Evolutionary conservation across 2,797 vertebrate genomes (phyloP).

Genomic region (Falco rusticolus): DNA sequence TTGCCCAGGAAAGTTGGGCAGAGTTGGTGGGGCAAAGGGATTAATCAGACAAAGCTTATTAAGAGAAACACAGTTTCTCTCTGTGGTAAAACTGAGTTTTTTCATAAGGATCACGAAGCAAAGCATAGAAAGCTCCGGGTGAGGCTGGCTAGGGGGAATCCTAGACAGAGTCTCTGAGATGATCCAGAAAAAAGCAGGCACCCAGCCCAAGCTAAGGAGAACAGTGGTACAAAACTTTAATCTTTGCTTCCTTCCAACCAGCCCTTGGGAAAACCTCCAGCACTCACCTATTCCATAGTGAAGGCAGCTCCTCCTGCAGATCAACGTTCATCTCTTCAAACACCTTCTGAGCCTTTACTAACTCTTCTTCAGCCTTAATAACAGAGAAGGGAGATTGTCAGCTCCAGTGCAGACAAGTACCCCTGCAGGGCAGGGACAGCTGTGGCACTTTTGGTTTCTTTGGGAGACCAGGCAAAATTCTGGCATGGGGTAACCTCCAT

Average conservation of each 20-base stretch:
- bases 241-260: background rate
- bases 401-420: background rate
- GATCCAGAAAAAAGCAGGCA: background rate
- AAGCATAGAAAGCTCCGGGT: background rate
- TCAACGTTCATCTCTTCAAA: constrained; percentile 98
- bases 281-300: constrained; percentile 94
- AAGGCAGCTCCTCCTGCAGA: constrained; percentile 96
- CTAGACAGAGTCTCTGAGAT: background rate
- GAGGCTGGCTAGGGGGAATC: background rate
- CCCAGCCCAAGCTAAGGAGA: background rate
- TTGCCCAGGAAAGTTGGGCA: background rate
- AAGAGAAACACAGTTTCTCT: background rate
- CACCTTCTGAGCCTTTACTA: constrained; percentile 96
- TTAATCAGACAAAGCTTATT: background rate
- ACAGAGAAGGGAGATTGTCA: constrained; percentile 48
- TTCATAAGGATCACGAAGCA: background rate
- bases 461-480: background rate
- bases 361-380: constrained; percentile 93
- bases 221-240: background rate
- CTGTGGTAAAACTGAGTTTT: background rate
- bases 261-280: background rate
- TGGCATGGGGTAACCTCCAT: background rate
- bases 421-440: background rate
- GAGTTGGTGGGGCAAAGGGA: background rate
- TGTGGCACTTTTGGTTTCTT: background rate